Conservation (phyloP, 2,113 vertebrate species). For the Apteryx mantelli region DNA sequence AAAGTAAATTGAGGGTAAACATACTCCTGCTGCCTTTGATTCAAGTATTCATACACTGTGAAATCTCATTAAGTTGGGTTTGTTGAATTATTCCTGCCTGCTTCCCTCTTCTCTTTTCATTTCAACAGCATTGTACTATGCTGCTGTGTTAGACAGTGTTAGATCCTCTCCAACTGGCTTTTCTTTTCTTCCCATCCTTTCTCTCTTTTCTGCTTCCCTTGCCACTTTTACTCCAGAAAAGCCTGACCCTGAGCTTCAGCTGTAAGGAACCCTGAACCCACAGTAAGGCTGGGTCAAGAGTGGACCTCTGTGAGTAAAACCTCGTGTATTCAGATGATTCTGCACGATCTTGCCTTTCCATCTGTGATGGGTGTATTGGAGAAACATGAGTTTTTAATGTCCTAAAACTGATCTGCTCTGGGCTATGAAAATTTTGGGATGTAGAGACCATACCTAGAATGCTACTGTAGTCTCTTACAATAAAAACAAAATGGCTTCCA, state of each 20-base stretch:
- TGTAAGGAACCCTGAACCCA: background rate
- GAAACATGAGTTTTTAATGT: background rate
- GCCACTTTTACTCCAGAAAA: background rate
- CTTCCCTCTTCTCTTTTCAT: background rate
- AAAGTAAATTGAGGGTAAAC: background rate
- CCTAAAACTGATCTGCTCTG: background rate
- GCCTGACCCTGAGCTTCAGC: background rate
- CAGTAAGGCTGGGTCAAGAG: background rate
- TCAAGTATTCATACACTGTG: background rate
- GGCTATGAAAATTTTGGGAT: background rate
- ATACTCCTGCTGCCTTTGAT: background rate
- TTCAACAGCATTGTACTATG: background rate
- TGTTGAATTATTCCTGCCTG: background rate
- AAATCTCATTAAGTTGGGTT: background rate
- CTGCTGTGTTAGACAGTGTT: background rate
- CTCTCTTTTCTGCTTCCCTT: background rate
- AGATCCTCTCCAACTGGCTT: background rate
- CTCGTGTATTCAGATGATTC: background rate
- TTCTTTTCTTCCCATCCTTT: background rate
- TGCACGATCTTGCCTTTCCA: background rate
- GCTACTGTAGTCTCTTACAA: background rate
- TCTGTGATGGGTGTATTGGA: background rate
- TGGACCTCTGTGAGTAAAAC: background rate
- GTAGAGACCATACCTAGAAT: background rate
- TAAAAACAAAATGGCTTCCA: background rate